Base-by-base conservation (phyloP, 2,888 invertebrate species). In the Lasiommata megera region DNA sequence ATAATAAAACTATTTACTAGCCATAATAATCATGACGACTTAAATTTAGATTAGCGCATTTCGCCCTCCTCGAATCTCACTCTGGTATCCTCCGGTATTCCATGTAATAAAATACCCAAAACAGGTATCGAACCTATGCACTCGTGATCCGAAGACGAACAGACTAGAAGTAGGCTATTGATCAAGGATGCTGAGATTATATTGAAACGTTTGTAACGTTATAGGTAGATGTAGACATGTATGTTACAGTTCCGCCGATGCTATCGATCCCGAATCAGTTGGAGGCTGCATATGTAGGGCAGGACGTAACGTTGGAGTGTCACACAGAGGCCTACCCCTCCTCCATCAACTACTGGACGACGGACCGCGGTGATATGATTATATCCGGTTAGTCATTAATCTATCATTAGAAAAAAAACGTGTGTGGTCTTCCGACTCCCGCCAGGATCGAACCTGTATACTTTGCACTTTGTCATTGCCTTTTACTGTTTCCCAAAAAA, bases 261-360 rank as follows among this genome's bases (percentile, higher is more conserved):
- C 92, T 98, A 77, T 96, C 97, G 68, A 97, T 98, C 79, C 96
- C 97, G 52, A 97, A 97, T 88, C 97, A 97, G 87, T 92, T 97
- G 80, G 97, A 97, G 83, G 97, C 95, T 41, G 97, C 97, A 58
- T 96, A 97, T 82, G 86, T 96, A 64, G 96, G 97, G 6, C 97
- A 97, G 84, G 96, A 97, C 79, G 96, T 97, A 60, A 94, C 95
- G 41, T 88, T 97, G 65, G 97, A 96, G 84, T 97, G 97, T 79
- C 96, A 96, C 82, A 97, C 97, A 0, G 97, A 98, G 83, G 97
- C 97, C 41, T 97, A 96, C 82, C 97, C 97, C 34, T 95, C 95
- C 64, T 97, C 97, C 54, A 97, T 97, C 81, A 97, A 97, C 92
- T 98, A 97, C 82, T 98, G 97, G 97, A 97, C 97, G 36, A 97